These are phyloP conservation scores for Pelosia muscerda DNA, from an alignment of 2,888 invertebrate species.

Conservation along the genomic window DNA sequence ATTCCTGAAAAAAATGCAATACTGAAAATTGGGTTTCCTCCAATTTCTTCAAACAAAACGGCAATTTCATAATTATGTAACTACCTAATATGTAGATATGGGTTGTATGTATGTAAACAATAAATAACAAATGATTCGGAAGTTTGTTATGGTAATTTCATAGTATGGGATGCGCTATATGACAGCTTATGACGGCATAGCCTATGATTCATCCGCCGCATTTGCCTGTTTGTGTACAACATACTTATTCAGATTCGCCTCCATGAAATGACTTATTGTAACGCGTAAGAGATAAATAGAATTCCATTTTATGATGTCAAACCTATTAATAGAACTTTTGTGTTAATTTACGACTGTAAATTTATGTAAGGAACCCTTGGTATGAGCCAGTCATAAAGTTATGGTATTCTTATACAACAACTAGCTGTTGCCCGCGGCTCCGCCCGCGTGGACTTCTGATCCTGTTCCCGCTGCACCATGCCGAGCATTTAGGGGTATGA, in stretches of 20 bases:
- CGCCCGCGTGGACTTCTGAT: too few species aligned
- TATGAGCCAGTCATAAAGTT: background rate
- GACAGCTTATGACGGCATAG: constrained; percentile 16
- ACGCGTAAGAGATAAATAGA: background rate
- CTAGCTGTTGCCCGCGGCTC: too few species aligned
- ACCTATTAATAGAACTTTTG: background rate
- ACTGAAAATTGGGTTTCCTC: too few species aligned
- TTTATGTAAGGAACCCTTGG: background rate
- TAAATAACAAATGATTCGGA: constrained; percentile 4
- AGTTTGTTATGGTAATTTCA: background rate
- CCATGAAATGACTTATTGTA: constrained; percentile 9
- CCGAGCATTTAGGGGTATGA: too few species aligned
- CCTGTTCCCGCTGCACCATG: too few species aligned
- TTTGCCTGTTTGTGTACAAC: constrained; percentile 15
- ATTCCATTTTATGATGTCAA: background rate
- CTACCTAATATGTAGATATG: background rate
- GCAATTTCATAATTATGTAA: too few species aligned
- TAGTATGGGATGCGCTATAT: constrained; percentile 1
- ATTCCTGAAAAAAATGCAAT: too few species aligned
- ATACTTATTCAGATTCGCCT: constrained; percentile 5
- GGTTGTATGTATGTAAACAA: background rate
- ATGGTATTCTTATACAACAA: too few species aligned
- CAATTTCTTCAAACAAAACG: too few species aligned
- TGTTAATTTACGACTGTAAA: background rate
- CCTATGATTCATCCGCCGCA: constrained; percentile 14